Evolutionary conservation across 2,797 vertebrate genomes (phyloP).

Genomic region (Pteronotus mesoamericanus): DNA sequence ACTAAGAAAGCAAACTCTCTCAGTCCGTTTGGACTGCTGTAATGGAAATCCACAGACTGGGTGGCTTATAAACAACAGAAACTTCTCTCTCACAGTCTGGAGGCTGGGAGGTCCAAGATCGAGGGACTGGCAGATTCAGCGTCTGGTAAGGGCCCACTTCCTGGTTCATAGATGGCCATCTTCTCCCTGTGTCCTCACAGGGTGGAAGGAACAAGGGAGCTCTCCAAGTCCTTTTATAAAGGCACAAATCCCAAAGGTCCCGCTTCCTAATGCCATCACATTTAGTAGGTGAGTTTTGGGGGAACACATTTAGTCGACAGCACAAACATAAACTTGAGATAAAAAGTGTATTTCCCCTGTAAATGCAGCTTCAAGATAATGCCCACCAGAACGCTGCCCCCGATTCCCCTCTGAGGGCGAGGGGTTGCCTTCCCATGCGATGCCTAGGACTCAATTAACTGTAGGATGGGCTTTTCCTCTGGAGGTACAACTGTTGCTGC

Average conservation of each 20-base stretch:
- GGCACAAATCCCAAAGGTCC: neutral
- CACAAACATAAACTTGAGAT: neutral
- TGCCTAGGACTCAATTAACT: neutral
- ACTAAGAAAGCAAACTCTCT: neutral
- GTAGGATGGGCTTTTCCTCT: neutral
- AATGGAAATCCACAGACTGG: neutral
- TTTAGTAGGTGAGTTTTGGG: neutral
- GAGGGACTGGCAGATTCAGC: neutral
- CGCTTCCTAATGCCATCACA: neutral
- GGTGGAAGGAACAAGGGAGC: neutral
- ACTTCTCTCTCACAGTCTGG: neutral
- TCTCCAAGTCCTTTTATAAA: neutral
- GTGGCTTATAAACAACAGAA: neutral
- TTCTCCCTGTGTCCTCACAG: neutral
- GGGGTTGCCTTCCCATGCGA: neutral
- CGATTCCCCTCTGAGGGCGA: neutral
- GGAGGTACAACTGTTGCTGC: neutral
- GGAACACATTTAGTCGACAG: neutral
- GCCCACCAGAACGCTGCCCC: fast-evolving
- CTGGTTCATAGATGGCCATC: neutral
- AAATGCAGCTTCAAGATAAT: neutral
- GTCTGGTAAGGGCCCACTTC: neutral
- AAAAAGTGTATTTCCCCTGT: neutral
- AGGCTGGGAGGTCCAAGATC: neutral
- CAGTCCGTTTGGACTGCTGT: too few species aligned